These are phyloP conservation scores for Carabus problematicus DNA, from an alignment of 2,888 invertebrate species.

Conservation along the genomic window DNA sequence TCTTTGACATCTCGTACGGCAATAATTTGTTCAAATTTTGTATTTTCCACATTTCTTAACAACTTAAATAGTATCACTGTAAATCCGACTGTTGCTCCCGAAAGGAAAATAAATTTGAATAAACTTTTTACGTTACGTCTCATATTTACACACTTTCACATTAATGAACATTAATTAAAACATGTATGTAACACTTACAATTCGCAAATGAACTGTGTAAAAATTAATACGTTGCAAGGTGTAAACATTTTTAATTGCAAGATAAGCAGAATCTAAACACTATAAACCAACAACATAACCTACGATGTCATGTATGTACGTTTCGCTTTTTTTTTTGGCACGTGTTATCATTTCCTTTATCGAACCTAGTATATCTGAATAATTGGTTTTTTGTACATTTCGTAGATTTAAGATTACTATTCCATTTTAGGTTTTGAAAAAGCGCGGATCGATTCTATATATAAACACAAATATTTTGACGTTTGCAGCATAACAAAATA, in stretches of 20 bases:
- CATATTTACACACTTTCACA: conserved; percentile 48
- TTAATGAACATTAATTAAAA: neutral
- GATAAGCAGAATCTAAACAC: conserved; percentile 7
- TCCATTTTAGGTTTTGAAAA: no score
- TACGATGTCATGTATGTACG: no score
- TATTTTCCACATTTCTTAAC: conserved; percentile 46
- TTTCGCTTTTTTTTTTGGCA: no score
- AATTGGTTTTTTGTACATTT: no score
- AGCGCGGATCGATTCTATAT: no score
- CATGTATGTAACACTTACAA: neutral
- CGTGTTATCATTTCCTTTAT: no score
- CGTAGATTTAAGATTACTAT: no score
- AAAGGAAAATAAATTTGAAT: conserved; percentile 55
- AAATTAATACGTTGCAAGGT: conserved; percentile 2
- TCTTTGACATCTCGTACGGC: conserved; percentile 34
- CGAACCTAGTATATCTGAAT: no score
- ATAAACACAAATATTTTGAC: no score
- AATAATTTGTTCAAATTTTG: conserved; percentile 34
- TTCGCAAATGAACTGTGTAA: conserved; percentile 3
- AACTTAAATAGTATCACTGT: conserved; percentile 56
- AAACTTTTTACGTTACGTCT: conserved; percentile 56
- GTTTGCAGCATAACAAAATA: no score
- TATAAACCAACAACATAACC: neutral
- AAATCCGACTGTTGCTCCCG: conserved; percentile 54
- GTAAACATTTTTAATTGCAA: conserved; percentile 13